Evolutionary conservation across 2,888 invertebrate species (phyloP).

Genomic region (Prenolepis imparis): DNA sequence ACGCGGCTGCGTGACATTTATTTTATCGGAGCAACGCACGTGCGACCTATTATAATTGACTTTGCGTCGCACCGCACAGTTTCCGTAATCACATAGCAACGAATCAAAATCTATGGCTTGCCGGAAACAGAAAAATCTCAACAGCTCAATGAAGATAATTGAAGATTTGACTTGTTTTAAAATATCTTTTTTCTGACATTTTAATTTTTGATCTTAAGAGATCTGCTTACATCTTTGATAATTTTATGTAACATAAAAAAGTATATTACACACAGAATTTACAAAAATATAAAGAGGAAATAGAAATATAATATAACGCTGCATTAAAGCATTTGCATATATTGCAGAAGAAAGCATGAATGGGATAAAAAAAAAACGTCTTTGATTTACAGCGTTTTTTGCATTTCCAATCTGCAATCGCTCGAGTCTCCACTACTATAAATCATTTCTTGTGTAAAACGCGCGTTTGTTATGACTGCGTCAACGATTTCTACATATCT

Average conservation of each 20-base stretch:
- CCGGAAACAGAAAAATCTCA: background rate
- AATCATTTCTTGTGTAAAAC: slow-evolving; percentile 21
- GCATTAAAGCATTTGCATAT: background rate
- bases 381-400: slow-evolving; percentile 21
- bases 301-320: background rate
- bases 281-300: background rate
- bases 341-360: slow-evolving; percentile 22
- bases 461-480: slow-evolving; percentile 32
- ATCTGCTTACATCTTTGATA: background rate
- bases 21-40: slow-evolving; percentile 43
- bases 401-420: slow-evolving; percentile 9
- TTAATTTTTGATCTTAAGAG: background rate
- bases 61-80: slow-evolving; percentile 42
- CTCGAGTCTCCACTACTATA: slow-evolving; percentile 6
- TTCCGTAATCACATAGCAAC: slow-evolving; percentile 13
- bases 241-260: background rate
- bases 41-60: slow-evolving; percentile 62
- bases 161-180: too few relatives aligned
- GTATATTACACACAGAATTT: background rate
- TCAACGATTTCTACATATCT: slow-evolving; percentile 38
- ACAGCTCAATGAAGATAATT: background rate
- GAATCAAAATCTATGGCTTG: background rate
- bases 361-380: background rate
- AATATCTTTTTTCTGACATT: background rate
- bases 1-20: slow-evolving; percentile 57